These are phyloP conservation scores for Forpus xanthops DNA, from an alignment of 2,797 vertebrate species.

Conservation along the genomic window DNA sequence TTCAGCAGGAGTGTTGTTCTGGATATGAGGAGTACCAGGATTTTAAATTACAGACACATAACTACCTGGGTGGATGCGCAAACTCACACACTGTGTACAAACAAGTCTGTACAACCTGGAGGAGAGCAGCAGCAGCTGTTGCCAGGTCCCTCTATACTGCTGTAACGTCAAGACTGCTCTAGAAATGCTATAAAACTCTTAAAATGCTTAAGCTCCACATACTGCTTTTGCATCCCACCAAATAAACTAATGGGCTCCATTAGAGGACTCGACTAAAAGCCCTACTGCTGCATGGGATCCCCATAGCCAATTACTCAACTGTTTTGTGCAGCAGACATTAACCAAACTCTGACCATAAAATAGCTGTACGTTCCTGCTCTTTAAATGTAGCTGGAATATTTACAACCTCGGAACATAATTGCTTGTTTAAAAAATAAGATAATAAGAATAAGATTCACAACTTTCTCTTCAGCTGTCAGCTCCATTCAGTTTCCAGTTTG, in stretches of 20 bases:
- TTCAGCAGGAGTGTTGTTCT: not conserved
- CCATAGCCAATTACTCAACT: not conserved
- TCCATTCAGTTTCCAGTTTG: not conserved
- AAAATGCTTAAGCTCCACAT: not conserved
- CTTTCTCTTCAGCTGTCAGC: not conserved
- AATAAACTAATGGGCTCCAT: not conserved
- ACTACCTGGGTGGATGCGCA: not conserved
- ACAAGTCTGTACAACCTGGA: not conserved
- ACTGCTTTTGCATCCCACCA: not conserved
- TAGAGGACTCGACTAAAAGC: not conserved
- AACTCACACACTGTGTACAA: not conserved
- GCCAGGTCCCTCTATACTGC: not conserved
- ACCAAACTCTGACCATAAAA: not conserved
- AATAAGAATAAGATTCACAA: not conserved
- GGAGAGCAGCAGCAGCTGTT: not conserved
- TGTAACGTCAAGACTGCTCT: accelerated
- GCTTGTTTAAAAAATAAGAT: not conserved
- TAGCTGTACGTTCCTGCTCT: not conserved
- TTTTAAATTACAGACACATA: not conserved
- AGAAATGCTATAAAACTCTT: not conserved
- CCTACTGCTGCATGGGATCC: not conserved
- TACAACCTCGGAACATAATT: not conserved
- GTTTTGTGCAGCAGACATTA: not conserved
- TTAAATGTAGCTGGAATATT: not conserved
- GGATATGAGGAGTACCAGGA: not conserved